Base-by-base conservation (phyloP, 2,888 invertebrate genomes). In the Sarcophaga carnaria region DNA sequence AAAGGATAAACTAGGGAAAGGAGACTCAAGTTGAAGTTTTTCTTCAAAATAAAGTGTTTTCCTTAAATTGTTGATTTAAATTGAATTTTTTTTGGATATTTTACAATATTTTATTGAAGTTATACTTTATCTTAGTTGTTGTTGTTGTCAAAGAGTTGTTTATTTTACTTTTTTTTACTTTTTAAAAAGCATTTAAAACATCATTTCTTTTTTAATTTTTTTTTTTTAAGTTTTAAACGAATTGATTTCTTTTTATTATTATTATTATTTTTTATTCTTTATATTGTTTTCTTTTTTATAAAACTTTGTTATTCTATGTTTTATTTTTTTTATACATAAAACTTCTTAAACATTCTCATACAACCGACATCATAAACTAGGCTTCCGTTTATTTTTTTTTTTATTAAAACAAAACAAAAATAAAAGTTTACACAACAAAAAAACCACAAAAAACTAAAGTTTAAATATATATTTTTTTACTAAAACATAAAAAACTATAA, bases 171-270 rank as follows among this genome's bases (percentile, higher is more conserved):
- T 88, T 90, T 90, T 85, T 27, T 89, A 89, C 89, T 90, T 90
- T 91, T 90, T 88, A 89, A 90, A 88, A 89, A 85, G 90, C 84
- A 74, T 45, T 83, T 70, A 78, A 84, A 83, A 87, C 77, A 78
- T 80, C 83, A 54, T 80, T 62, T 72, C 86, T 20, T 83, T 22
- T 47, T 75, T 60, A 72, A 87, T 20, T 82, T 22, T 47, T 75
- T 49, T 14, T 67, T 60, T 27, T 27, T 47, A 59, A 59, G 12
- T 72, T 54, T 71, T 71, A 59, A 49, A 37, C 1, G 49, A 49
- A 49, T 49, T 54, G 11, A 47, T 67, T 45, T 72, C 45, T 72
- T 20, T 37, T 49, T 66, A 6, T 49, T 64, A 45, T 62, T 70
- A 27, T 62, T 69, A 64, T 64, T 14, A 67, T 60, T 78, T 81